A percentile compares a stretch with the other conserved stretches of the same genome.
Conservation (phyloP, 2,113 vertebrate species). For the Anguilla rostrata region DNA sequence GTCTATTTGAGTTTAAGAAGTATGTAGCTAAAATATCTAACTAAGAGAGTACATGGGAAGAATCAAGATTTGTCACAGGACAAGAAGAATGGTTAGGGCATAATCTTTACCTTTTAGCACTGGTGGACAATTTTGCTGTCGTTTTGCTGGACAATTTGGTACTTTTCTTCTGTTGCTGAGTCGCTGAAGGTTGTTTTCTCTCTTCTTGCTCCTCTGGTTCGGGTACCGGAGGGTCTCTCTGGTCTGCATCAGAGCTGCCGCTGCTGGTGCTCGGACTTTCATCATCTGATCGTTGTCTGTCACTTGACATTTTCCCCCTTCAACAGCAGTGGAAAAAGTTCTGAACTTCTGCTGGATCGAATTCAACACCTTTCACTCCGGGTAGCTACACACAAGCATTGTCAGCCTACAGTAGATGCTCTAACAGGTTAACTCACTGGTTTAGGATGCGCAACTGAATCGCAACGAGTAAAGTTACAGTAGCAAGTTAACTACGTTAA, state of each 20-base stretch:
- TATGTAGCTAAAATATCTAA: neutral
- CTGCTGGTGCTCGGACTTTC: constrained; percentile 92
- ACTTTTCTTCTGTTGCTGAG: constrained; percentile 84
- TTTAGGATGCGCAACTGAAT: too few species aligned
- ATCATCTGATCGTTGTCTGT: constrained; percentile 86
- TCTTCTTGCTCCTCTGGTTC: constrained; percentile 86
- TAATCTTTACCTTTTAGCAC: constrained; percentile 83
- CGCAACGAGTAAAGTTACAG: too few species aligned
- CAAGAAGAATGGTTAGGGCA: neutral
- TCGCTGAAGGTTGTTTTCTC: constrained; percentile 79
- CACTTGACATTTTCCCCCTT: constrained; percentile 79
- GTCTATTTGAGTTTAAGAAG: neutral
- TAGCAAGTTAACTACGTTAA: too few species aligned
- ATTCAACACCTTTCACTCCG: neutral
- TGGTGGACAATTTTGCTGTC: constrained; percentile 88
- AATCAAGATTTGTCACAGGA: neutral
- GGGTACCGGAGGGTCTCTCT: constrained; percentile 82
- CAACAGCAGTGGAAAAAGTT: constrained; percentile 16
- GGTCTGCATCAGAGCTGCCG: constrained; percentile 88
- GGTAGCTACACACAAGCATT: neutral
- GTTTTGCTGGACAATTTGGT: constrained; percentile 91
- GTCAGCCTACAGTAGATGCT: too few species aligned
- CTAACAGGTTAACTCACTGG: too few species aligned
- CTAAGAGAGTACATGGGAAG: neutral
- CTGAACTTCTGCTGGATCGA: neutral